A percentile compares a stretch with the other conserved stretches of the same genome.
Evolutionary conservation across 2,888 invertebrate species (phyloP).

Genomic region (Leptinotarsa rubiginosa): DNA sequence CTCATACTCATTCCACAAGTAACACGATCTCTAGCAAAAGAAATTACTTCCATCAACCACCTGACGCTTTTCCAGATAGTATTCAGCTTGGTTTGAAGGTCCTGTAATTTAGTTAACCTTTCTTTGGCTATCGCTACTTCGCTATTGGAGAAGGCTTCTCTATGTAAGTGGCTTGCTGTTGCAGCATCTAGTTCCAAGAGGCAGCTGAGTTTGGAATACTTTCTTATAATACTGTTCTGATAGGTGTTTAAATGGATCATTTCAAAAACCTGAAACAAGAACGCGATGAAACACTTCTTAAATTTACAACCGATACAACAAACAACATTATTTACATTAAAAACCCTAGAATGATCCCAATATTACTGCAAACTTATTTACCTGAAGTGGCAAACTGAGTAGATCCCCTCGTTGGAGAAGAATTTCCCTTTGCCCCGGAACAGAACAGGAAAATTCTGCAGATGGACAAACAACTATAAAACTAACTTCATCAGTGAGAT

Average conservation of each 20-base stretch:
- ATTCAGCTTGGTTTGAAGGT: conserved; percentile 88
- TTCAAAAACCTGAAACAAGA: conserved; percentile 81
- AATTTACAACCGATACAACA: no score
- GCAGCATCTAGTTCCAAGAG: conserved; percentile 93
- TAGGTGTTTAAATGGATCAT: conserved; percentile 97
- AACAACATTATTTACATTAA: not conserved
- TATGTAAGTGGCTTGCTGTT: conserved; percentile 90
- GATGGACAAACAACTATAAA: conserved; percentile 93
- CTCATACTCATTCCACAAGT: conserved; percentile 61
- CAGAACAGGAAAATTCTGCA: conserved; percentile 91
- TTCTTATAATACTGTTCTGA: conserved; percentile 88
- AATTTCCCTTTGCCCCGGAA: conserved; percentile 87
- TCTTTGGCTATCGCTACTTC: conserved; percentile 90
- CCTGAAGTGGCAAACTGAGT: conserved; percentile 83
- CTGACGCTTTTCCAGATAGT: conserved; percentile 92
- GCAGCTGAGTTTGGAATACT: conserved; percentile 93
- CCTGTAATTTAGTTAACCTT: conserved; percentile 82
- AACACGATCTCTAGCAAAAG: conserved; percentile 88
- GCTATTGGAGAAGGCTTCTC: conserved; percentile 93
- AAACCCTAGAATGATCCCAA: not conserved
- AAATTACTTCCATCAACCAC: conserved; percentile 96
- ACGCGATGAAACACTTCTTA: not conserved
- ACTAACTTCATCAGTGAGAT: conserved; percentile 90
- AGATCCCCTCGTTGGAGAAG: conserved; percentile 87
- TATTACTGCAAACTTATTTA: conserved; percentile 16